Evolutionary conservation across 2,797 vertebrate species (phyloP).

Genomic region (Chaetophractus vellerosus): DNA sequence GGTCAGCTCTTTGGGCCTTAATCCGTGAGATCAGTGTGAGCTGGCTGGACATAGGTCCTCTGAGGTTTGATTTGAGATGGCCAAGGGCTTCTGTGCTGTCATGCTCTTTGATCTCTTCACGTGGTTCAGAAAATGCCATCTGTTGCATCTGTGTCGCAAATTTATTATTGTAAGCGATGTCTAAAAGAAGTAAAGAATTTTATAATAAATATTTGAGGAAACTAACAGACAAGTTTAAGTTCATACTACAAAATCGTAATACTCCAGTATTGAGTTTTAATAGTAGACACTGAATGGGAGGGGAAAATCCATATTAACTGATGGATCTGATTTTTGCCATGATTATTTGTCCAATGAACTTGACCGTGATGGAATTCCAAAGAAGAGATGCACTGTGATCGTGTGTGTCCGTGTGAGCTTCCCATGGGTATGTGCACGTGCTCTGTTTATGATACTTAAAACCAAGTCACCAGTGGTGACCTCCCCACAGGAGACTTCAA

Average conservation of each 20-base stretch:
- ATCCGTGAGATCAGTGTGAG: not conserved
- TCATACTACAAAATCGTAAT: not conserved
- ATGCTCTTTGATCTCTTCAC: conserved; percentile 19
- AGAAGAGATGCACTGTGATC: not conserved
- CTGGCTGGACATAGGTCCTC: not conserved
- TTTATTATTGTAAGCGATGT: not conserved
- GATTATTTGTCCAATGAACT: not conserved
- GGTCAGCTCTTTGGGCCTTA: not conserved
- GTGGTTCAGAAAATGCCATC: not conserved
- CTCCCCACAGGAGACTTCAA: not conserved
- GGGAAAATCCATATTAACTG: not conserved
- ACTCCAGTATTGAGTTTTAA: not conserved
- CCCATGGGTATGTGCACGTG: accelerated
- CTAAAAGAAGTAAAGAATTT: not conserved
- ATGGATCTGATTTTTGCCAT: not conserved
- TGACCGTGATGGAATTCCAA: not conserved
- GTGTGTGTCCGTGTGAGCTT: not conserved
- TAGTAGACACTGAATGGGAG: not conserved
- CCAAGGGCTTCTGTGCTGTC: not conserved
- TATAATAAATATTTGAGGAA: not conserved
- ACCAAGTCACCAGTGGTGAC: not conserved
- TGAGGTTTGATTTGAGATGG: conserved; percentile 36
- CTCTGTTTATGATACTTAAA: not conserved
- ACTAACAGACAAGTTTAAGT: not conserved
- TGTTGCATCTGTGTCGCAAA: not conserved